Conservation (phyloP, 2,888 invertebrate species). For the Drosophila affinis region DNA sequence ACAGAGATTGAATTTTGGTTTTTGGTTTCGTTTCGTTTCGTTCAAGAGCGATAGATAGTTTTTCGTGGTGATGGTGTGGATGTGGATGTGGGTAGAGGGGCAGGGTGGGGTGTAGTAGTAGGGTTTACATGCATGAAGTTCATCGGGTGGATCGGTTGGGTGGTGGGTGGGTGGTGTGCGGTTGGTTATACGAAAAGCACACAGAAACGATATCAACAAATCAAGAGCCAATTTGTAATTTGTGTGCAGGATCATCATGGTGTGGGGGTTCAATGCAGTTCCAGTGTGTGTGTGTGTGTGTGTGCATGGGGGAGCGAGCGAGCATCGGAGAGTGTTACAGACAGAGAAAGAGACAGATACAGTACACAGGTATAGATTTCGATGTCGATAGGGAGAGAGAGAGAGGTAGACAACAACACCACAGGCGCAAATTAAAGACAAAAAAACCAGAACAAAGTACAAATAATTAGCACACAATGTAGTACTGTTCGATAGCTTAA, state of each 20-base stretch:
- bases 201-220: conserved; percentile 59
- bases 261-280: conserved; percentile 22
- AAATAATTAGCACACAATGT: conserved; percentile 62
- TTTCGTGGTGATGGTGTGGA: conserved; percentile 12
- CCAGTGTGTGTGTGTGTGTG: conserved; percentile 18
- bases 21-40: conserved; percentile 3
- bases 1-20: conserved; percentile 36
- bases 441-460: conserved; percentile 53
- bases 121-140: conserved; percentile 23
- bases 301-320: conserved; percentile 43
- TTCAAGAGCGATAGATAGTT: conserved; percentile 7
- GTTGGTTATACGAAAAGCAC: conserved; percentile 21
- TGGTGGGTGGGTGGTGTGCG: conserved; percentile 2
- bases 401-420: conserved; percentile 32
- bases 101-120: not conserved
- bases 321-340: conserved; percentile 39
- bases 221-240: conserved; percentile 62
- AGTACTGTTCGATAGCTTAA: conserved; percentile 25
- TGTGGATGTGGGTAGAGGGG: not conserved
- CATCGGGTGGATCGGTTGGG: not conserved
- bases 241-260: conserved; percentile 36
- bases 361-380: conserved; percentile 27
- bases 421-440: conserved; percentile 22
- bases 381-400: conserved; percentile 25
- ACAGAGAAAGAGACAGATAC: conserved; percentile 45